Evolutionary conservation across 2,113 vertebrate genomes (phyloP).

Genomic region (Centropristis striata): DNA sequence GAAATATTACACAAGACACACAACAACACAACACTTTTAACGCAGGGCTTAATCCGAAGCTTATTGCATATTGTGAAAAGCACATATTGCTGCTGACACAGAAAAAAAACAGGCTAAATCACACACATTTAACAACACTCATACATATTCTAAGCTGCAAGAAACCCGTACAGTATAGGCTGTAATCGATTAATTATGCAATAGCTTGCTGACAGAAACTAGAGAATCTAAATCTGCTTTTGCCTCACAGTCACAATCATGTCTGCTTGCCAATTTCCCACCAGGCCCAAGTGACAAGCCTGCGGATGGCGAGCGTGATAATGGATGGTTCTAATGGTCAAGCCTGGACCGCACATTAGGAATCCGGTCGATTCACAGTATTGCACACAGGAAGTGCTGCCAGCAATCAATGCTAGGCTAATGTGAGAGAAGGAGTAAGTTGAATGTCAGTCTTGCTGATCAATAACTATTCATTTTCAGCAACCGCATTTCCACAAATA

Average conservation of each 20-base stretch:
- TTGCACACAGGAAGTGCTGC: constrained; percentile 78
- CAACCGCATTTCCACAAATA: constrained; percentile 81
- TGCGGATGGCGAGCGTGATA: constrained; percentile 77
- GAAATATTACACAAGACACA: neutral
- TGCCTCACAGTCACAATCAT: constrained; percentile 72
- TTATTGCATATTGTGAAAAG: constrained; percentile 14
- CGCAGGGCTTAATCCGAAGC: neutral
- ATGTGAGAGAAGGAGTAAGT: constrained; percentile 84
- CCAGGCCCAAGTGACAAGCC: constrained; percentile 75
- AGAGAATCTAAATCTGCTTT: constrained; percentile 63
- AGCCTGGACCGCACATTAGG: constrained; percentile 83
- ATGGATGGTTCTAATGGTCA: constrained; percentile 83
- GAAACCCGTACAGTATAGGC: constrained; percentile 30
- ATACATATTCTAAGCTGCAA: constrained; percentile 55
- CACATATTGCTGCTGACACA: constrained; percentile 26
- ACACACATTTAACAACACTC: constrained; percentile 29
- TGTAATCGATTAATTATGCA: constrained; percentile 65
- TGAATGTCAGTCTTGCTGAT: constrained; percentile 83
- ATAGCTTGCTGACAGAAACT: constrained; percentile 65
- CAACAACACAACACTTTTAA: neutral
- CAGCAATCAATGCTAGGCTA: constrained; percentile 86
- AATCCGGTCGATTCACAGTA: constrained; percentile 80
- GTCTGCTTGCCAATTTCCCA: constrained; percentile 77
- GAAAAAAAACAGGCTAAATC: constrained; percentile 12
- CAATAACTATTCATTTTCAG: constrained; percentile 86